phyloP scores from a whole-genome alignment of 53 echinoderm and acorn worm species.

The Astropecten irregularis region DNA sequence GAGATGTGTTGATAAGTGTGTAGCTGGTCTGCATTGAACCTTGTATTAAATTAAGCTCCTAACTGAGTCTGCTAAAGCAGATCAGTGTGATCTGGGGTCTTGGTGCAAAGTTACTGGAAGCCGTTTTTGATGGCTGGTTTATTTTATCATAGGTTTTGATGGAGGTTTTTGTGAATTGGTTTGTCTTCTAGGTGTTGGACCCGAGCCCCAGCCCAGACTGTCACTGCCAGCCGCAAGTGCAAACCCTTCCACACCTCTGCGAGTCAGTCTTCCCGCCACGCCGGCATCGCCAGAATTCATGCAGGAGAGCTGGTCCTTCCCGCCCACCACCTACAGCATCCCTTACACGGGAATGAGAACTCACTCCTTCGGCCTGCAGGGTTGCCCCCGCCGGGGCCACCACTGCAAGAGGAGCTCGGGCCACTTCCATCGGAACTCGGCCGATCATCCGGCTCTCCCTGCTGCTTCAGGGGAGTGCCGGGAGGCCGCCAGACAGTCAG shows the following conservation, averaged over 20 bases:
- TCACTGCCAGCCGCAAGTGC: constrained; percentile 28
- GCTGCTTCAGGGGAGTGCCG: too few relatives aligned
- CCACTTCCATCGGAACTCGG: constrained; percentile 25
- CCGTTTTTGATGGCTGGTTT: background rate
- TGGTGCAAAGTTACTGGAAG: too few relatives aligned
- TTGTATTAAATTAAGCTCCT: too few relatives aligned
- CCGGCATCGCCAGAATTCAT: constrained; percentile 39
- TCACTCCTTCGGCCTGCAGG: constrained; percentile 28
- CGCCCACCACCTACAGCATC: constrained; percentile 57
- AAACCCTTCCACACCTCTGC: constrained; percentile 49
- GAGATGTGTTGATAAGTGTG: too few relatives aligned
- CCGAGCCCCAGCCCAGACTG: constrained; percentile 36
- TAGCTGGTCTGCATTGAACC: too few relatives aligned
- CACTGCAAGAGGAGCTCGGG: background rate
- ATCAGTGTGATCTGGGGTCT: too few relatives aligned
- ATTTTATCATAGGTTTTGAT: too few relatives aligned
- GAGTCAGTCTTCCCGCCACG: constrained; percentile 50
- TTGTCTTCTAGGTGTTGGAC: constrained; percentile 39
- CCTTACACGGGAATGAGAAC: constrained; percentile 37
- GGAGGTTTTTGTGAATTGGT: too few relatives aligned
- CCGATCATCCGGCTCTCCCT: background rate
- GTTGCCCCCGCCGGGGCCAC: constrained; percentile 29
- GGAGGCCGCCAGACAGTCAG: too few relatives aligned
- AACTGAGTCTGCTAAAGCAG: too few relatives aligned
- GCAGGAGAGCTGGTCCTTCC: constrained; percentile 49